phyloP scores from a whole-genome alignment of 2,888 invertebrate species.

The Cheilosia grossa region DNA sequence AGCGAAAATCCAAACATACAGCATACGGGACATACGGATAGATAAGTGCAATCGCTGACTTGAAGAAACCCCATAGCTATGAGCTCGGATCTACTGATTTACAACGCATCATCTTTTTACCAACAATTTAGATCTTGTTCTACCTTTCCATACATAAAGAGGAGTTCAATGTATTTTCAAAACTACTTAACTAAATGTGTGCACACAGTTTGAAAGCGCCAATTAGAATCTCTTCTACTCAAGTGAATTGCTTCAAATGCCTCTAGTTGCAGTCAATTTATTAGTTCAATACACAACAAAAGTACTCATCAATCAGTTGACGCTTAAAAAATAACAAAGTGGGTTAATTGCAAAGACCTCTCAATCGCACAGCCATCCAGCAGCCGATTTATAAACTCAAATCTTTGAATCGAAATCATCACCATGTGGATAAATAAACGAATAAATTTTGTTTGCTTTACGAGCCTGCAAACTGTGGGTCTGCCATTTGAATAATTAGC shows the following conservation, averaged over 20 bases:
- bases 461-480: background rate
- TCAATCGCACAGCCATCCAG: background rate
- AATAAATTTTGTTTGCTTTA: slow-evolving; percentile 6
- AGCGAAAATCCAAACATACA: too few relatives aligned
- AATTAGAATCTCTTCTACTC: background rate
- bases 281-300: background rate
- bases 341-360: slow-evolving; percentile 19
- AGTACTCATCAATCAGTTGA: slow-evolving; percentile 17
- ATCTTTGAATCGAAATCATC: slow-evolving; percentile 8
- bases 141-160: too few relatives aligned
- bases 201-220: too few relatives aligned
- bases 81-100: too few relatives aligned
- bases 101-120: too few relatives aligned
- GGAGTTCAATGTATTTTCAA: too few relatives aligned
- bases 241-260: background rate
- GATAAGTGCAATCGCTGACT: too few relatives aligned
- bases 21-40: too few relatives aligned
- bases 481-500: slow-evolving; percentile 1
- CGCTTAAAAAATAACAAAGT: background rate
- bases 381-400: slow-evolving; percentile 10
- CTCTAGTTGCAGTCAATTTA: background rate
- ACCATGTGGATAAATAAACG: background rate
- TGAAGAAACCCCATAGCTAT: too few relatives aligned
- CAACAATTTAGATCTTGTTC: too few relatives aligned
- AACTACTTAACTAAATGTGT: too few relatives aligned